Percentiles rank a stretch among this genome's conserved stretches.
Conservation (phyloP, 2,113 vertebrate genomes). For the Ramphastos sulfuratus region DNA sequence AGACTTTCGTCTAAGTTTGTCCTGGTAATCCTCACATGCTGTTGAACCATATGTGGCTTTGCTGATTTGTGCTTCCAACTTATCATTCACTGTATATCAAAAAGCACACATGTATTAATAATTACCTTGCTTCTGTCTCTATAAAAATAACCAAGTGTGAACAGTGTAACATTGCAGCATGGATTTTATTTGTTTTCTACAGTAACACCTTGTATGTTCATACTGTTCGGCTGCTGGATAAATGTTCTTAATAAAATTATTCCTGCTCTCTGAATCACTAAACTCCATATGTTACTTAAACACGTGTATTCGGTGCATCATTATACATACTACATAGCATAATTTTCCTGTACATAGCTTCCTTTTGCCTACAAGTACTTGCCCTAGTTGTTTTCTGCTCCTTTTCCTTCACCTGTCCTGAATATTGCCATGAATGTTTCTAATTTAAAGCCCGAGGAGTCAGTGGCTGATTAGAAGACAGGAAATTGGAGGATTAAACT, state of each 20-base stretch:
- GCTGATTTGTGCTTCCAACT: neutral
- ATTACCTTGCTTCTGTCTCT: neutral
- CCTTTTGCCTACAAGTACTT: constrained; percentile 59
- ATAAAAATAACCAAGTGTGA: constrained; percentile 6
- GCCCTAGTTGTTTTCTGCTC: constrained; percentile 65
- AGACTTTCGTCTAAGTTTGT: neutral
- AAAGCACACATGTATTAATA: neutral
- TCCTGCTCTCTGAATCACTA: neutral
- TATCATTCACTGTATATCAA: neutral
- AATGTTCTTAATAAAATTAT: constrained; percentile 21
- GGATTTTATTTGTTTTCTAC: constrained; percentile 1
- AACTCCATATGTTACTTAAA: neutral
- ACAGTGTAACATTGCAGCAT: neutral
- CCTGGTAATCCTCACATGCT: neutral
- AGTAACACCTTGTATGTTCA: neutral
- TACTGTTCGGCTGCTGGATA: neutral
- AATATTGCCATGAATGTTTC: constrained; percentile 88
- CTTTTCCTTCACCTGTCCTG: constrained; percentile 81
- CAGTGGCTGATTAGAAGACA: constrained; percentile 96
- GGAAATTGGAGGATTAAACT: constrained; percentile 99
- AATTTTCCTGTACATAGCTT: constrained; percentile 43
- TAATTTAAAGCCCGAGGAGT: constrained; percentile 90
- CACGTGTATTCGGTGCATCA: neutral
- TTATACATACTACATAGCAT: neutral
- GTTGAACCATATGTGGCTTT: neutral